Percentiles rank a stretch among this genome's conserved stretches.
phyloP scores from a whole-genome alignment of 2,888 invertebrate genomes.

The Agapostemon virescens region DNA sequence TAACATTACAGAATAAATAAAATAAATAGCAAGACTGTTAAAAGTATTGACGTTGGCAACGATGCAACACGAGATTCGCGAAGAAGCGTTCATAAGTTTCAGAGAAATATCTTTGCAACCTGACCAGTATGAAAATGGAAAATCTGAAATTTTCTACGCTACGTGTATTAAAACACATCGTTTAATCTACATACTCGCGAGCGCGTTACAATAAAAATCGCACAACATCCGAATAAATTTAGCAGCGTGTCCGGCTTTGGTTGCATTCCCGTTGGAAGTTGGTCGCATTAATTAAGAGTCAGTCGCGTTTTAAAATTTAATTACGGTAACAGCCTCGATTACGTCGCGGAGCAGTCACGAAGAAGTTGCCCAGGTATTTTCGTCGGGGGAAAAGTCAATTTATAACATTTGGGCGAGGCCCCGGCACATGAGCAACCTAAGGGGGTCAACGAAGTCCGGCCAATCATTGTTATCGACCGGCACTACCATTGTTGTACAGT shows the following conservation, averaged over 20 bases:
- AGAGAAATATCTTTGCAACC: too few species aligned
- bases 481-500: constrained; percentile 32
- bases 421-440: constrained; percentile 42
- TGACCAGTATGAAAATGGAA: too few species aligned
- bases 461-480: constrained; percentile 58
- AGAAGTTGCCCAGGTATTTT: constrained; percentile 10
- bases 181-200: background rate
- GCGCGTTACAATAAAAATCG: background rate
- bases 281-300: background rate
- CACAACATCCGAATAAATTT: background rate
- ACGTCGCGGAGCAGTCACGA: background rate
- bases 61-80: too few species aligned
- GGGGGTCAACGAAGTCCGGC: constrained; percentile 55
- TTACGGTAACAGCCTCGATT: constrained; percentile 31
- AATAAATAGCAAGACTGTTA: too few species aligned
- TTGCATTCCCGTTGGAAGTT: background rate
- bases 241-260: background rate
- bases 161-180: background rate
- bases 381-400: constrained; percentile 19
- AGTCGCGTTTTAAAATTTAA: constrained; percentile 24
- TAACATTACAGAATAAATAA: too few species aligned
- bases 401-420: constrained; percentile 49
- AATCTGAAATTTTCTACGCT: background rate
- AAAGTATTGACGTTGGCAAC: too few species aligned
- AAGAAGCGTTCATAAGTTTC: too few species aligned